A percentile compares a stretch with the other conserved stretches of the same genome.
Conservation (phyloP, 2,113 vertebrate species). For the Oceanodroma tethys region DNA sequence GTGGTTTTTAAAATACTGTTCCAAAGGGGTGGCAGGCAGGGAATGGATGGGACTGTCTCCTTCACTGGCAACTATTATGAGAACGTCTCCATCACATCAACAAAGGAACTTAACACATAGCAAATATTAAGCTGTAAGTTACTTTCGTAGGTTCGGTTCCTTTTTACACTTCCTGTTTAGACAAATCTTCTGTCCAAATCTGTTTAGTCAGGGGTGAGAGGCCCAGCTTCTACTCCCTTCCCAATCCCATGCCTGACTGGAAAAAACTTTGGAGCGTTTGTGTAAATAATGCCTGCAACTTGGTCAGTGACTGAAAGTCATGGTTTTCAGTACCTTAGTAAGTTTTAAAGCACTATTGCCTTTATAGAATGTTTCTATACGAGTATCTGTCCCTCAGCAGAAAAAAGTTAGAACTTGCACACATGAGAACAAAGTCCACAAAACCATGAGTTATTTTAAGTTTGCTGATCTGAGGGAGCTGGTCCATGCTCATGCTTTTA, state of each 20-base stretch:
- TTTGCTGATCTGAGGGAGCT: neutral
- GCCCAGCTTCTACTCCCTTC: neutral
- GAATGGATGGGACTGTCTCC: neutral
- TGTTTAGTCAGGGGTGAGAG: neutral
- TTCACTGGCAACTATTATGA: neutral
- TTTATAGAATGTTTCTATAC: neutral
- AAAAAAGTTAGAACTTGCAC: neutral
- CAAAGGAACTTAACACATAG: neutral
- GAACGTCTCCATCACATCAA: neutral
- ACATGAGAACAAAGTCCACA: neutral
- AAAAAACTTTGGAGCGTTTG: neutral
- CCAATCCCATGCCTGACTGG: neutral
- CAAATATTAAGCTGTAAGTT: neutral
- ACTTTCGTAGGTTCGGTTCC: neutral
- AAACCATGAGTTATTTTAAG: neutral
- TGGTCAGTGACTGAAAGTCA: neutral
- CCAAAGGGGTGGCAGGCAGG: neutral
- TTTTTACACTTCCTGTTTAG: neutral
- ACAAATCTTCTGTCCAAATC: neutral
- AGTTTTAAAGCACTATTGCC: neutral
- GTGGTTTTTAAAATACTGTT: neutral
- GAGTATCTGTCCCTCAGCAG: neutral
- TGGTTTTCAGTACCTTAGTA: rapidly evolving
- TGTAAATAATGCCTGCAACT: neutral
- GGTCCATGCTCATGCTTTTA: neutral